phyloP scores from a whole-genome alignment of 2,113 vertebrate species.

The Trematomus loennbergii region DNA sequence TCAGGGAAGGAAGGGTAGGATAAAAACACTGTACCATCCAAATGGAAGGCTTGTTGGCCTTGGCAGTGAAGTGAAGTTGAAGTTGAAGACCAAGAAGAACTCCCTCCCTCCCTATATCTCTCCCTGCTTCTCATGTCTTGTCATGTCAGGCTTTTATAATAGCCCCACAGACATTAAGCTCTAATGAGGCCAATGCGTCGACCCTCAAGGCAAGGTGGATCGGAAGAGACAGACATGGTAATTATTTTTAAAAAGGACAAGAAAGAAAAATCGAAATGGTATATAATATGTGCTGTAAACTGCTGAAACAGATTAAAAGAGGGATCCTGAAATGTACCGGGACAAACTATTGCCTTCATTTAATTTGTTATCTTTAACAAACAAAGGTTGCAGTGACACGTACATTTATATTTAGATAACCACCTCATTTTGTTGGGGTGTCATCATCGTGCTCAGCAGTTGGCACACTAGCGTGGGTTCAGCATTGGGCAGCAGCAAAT shows the following conservation, averaged over 20 bases:
- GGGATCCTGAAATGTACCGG: neutral
- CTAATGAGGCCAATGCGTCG: conserved; percentile 32
- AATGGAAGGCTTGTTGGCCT: conserved; percentile 49
- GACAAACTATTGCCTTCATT: conserved; percentile 5
- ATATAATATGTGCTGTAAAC: neutral
- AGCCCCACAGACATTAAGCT: neutral
- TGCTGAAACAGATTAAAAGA: neutral
- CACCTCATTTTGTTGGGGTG: conserved; percentile 12
- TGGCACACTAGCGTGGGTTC: conserved; percentile 42
- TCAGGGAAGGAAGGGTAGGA: conserved; percentile 22
- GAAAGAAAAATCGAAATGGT: neutral
- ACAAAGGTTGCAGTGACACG: conserved; percentile 16
- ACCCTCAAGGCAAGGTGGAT: conserved; percentile 61
- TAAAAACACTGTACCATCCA: neutral
- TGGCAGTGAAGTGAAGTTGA: too few species aligned
- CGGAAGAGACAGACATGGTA: conserved; percentile 8
- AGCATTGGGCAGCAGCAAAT: conserved; percentile 26
- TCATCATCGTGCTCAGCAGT: conserved; percentile 10
- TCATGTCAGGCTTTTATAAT: conserved; percentile 45
- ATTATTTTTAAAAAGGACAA: neutral
- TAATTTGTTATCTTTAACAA: neutral
- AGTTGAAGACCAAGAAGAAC: neutral
- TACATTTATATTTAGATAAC: conserved; percentile 14
- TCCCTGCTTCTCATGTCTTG: conserved; percentile 44
- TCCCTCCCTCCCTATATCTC: conserved; percentile 4